phyloP scores from a whole-genome alignment of 2,888 invertebrate genomes.

The Vandiemenella viatica region DNA sequence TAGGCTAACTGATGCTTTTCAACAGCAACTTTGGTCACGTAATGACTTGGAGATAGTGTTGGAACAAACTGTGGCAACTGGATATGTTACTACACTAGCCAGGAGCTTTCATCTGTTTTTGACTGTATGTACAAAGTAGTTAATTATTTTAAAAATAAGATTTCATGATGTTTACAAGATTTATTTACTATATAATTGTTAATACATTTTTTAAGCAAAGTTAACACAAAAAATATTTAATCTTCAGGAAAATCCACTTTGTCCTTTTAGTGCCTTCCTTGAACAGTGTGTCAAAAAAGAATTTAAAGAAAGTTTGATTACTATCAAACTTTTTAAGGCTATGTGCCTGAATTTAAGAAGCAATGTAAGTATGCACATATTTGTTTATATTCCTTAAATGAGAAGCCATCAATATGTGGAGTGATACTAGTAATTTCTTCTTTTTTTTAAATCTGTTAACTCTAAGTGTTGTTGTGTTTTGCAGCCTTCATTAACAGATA shows the following conservation, averaged over 20 bases:
- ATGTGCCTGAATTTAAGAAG: slow-evolving; percentile 22
- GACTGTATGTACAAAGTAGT: slow-evolving; percentile 32
- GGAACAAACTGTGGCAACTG: slow-evolving; percentile 35
- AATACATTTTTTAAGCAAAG: not conserved
- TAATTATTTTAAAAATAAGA: not conserved
- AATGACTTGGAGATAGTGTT: slow-evolving; percentile 28
- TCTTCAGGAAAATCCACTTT: slow-evolving; percentile 46
- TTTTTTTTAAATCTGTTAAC: no score
- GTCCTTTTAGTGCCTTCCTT: slow-evolving; percentile 41
- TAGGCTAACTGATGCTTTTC: not conserved
- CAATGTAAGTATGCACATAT: slow-evolving; percentile 21
- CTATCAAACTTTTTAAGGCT: slow-evolving; percentile 29
- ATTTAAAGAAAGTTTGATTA: slow-evolving; percentile 22
- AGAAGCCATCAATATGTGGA: not conserved
- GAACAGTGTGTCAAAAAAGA: slow-evolving; percentile 30
- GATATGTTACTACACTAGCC: slow-evolving; percentile 42
- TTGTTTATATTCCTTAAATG: not conserved
- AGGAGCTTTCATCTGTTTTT: slow-evolving; percentile 56
- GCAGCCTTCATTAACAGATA: slow-evolving; percentile 1
- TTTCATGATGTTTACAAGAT: not conserved
- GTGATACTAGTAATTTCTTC: no score
- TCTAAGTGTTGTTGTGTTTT: not conserved
- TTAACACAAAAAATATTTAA: not conserved
- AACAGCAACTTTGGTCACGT: slow-evolving; percentile 10
- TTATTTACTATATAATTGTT: not conserved